Percentiles rank a stretch among this genome's conserved stretches.
phyloP scores from a whole-genome alignment of 2,888 invertebrate genomes.

The Phyto melanocephala region DNA sequence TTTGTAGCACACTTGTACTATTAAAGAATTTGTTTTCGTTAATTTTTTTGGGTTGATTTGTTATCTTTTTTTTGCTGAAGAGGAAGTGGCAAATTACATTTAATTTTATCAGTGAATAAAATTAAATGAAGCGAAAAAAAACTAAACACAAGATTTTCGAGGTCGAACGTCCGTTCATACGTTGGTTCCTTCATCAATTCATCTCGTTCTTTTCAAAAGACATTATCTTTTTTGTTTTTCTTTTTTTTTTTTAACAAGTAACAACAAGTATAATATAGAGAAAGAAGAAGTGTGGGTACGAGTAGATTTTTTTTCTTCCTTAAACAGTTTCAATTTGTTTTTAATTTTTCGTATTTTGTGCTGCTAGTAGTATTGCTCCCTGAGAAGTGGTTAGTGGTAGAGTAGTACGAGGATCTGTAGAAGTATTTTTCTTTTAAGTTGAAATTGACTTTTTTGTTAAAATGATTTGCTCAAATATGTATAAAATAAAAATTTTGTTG shows the following conservation, averaged over 20 bases:
- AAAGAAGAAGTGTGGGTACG: constrained; percentile 60
- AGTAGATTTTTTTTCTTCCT: background rate
- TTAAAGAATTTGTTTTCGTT: constrained; percentile 42
- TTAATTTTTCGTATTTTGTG: background rate
- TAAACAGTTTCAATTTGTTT: constrained; percentile 39
- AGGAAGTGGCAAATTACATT: constrained; percentile 78
- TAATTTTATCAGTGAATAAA: constrained; percentile 70
- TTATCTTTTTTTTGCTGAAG: constrained; percentile 73
- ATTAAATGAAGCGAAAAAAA: constrained; percentile 61
- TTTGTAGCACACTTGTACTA: constrained; percentile 63
- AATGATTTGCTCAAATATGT: constrained; percentile 43
- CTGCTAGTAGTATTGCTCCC: constrained; percentile 36
- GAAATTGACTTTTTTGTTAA: constrained; percentile 34
- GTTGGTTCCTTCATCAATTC: constrained; percentile 42
- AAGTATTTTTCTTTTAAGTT: constrained; percentile 18
- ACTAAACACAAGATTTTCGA: constrained; percentile 55
- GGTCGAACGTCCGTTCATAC: constrained; percentile 41
- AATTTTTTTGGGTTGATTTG: constrained; percentile 43
- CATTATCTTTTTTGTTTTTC: constrained; percentile 49
- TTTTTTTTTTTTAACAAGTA: constrained; percentile 17
- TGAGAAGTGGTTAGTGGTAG: constrained; percentile 50
- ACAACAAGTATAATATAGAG: background rate
- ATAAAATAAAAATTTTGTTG: constrained; percentile 48
- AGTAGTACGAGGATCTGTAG: background rate
- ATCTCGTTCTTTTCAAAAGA: constrained; percentile 59